Evolutionary conservation across 1,140 invertebrate species (phyloP).

Genomic region (Tyrophagus putrescentiae): DNA sequence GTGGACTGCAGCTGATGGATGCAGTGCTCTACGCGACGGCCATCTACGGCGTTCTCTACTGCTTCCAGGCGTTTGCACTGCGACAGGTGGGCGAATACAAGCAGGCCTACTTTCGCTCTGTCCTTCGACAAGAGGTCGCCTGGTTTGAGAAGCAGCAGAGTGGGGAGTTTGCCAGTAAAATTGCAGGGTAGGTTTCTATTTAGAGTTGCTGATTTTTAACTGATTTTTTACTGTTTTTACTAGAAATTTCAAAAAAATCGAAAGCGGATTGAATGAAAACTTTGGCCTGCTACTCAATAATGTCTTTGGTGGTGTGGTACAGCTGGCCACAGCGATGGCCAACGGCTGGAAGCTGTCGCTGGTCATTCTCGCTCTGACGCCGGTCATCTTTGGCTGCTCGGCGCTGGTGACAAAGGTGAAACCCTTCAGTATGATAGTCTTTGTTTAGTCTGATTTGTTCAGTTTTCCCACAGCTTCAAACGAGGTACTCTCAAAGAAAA

Average conservation of each 20-base stretch:
- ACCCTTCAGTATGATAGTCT: slow-evolving; percentile 2
- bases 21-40: not conserved
- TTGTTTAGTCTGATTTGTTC: slow-evolving; percentile 3
- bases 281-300: slow-evolving; percentile 34
- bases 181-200: too few relatives aligned
- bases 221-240: too few relatives aligned
- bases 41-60: not conserved
- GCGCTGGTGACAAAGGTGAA: slow-evolving; percentile 28
- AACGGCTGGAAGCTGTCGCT: slow-evolving; percentile 39
- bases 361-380: slow-evolving; percentile 36
- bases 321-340: slow-evolving; percentile 34
- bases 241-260: slow-evolving; percentile 41
- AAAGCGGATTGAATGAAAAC: slow-evolving; percentile 43
- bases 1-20: not conserved
- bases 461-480: too few relatives aligned
- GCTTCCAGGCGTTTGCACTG: slow-evolving; percentile 24
- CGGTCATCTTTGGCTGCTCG: slow-evolving; percentile 26
- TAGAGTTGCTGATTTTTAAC: too few relatives aligned
- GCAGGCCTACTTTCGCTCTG: slow-evolving; percentile 34
- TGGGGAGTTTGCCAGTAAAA: slow-evolving; percentile 60
- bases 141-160: slow-evolving; percentile 68
- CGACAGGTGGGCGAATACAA: slow-evolving; percentile 23
- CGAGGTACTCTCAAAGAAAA: slow-evolving; percentile 29
- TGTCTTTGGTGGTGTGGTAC: slow-evolving; percentile 30
- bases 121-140: slow-evolving; percentile 52